Conservation (phyloP, 2,797 vertebrate genomes). For the Lacerta viridis region DNA sequence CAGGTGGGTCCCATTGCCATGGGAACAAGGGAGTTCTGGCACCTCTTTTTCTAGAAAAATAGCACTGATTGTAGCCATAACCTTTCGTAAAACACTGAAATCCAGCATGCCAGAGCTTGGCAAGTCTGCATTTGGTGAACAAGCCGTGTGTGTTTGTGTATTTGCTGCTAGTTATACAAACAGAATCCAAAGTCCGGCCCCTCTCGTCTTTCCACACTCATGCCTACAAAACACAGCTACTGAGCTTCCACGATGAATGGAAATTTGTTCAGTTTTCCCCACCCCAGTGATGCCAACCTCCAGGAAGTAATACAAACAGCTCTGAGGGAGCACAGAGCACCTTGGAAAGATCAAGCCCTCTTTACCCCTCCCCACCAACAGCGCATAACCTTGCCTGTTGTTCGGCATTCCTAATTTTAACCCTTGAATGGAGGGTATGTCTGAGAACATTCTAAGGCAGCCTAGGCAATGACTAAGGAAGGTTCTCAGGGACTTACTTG, state of each 20-base stretch:
- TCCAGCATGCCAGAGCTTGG: constrained; percentile 10
- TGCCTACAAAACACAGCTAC: background rate
- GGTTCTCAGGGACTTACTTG: background rate
- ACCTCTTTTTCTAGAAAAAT: too few species aligned
- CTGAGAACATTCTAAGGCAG: background rate
- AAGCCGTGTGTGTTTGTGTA: background rate
- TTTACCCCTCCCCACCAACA: background rate
- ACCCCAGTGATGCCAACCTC: background rate
- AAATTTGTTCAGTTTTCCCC: constrained; percentile 8
- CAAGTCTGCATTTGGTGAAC: background rate
- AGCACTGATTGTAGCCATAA: background rate
- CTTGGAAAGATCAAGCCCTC: background rate
- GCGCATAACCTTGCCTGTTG: background rate
- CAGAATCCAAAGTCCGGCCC: background rate
- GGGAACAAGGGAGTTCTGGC: too few species aligned
- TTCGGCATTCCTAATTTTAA: constrained; percentile 1
- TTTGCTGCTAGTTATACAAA: constrained; percentile 4
- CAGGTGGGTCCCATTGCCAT: too few species aligned
- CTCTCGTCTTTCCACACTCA: background rate
- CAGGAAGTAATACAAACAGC: constrained; percentile 16
- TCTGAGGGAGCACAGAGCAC: background rate
- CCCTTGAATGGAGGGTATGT: background rate
- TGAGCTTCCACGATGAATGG: constrained; percentile 3
- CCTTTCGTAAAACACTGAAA: background rate
- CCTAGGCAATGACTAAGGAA: background rate